Evolutionary conservation across 1,140 invertebrate species (phyloP), one percentile per base, ranked within the genome.

Genomic region (Drosophila chauvacae): DNA sequence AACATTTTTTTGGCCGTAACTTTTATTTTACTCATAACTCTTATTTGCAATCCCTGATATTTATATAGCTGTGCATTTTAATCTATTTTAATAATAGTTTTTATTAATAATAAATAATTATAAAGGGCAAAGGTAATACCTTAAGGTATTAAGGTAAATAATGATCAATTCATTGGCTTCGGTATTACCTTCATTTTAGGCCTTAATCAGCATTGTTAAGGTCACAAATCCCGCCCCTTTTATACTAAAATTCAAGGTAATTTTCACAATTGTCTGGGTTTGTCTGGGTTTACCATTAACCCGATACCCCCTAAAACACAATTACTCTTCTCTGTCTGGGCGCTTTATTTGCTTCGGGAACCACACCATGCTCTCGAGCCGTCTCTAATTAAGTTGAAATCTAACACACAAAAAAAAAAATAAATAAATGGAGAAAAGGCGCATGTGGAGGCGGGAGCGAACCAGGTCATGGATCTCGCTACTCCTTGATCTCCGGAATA

Each of bases 401-500:
- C 53, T 50, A 82, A 47, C 42, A 76, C 65, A 39, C 10, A 18
- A 66, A 70, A 69, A 33, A 18, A 66, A 70, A 69, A 44, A 50
- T 39, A 47, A 42, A 14, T 6, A 2, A 28, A 44, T 47, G 16
- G 9, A 50, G 26, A 41, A 20, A 26, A 41, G 26, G 28, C 39
- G n/a, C 30, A 51, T 28, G 9, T 30, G 11, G 30, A 39, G 37
- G 26, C 23, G 20, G 23, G 14, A 26, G 23, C 14, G 18, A 28
- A 39, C 33, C 33, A 28, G 35, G 5, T 44, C n/a, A 10, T 30
- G 18, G 13, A n/a, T 16, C 47, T 18, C 58, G 68, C 61, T 82
- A 91, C 41, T 88, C 70, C 65, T 88, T 82, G 33, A 91, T 11
- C 1, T 90, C 66, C 35, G 90, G 90, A 56, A 91, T 80, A 9